Evolutionary conservation across 2,888 invertebrate species (phyloP), one percentile per base, ranked within the genome.

Genomic region (Hybos culiciformis): DNA sequence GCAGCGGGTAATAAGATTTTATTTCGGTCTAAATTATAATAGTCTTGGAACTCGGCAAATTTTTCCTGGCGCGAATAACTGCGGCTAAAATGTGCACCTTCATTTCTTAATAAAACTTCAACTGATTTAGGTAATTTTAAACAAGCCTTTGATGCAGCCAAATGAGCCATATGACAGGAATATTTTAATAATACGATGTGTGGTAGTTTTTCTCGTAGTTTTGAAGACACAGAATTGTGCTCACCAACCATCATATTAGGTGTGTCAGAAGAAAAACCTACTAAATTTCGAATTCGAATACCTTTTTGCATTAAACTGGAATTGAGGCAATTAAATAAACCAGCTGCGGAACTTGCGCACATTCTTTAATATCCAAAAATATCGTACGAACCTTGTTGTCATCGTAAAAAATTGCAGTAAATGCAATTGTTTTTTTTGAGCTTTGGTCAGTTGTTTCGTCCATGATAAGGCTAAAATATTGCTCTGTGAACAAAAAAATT

Each of bases 381-480:
- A 3, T 17, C 8, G 34, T 34, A 11, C 18, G 18, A 12, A 34
- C 29, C n/a, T 14, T 14, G 5, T 21, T n/a, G 5, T 32, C 20
- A 23, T 33, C 33, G n/a, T 21, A 41, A 14, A 31, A 41, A 11
- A 33, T 24, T 21, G 34, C 34, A 3, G 15, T 7, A n/a, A 41
- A 33, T 3, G 41, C 33, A 2, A 21, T 33, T 31, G 14, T 14
- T 23, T 33, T 41, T 23, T 23, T 24, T 4, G 41, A 17, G 17
- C 33, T 33, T 14, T n/a, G 19, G 23, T 33, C 24, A 5, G 33
- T 33, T 3, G 23, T 41, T 24, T 41, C 23, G 24, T 41, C 41
- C 15, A 41, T 33, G 5, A 33, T 33, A 11, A 41, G 14, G 11
- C 31, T 31, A 41, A 33, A 33, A 20, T 2, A 21, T 23, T 20